Evolutionary conservation across 1,140 invertebrate genomes (phyloP).

Genomic region (Drosophila leontia): DNA sequence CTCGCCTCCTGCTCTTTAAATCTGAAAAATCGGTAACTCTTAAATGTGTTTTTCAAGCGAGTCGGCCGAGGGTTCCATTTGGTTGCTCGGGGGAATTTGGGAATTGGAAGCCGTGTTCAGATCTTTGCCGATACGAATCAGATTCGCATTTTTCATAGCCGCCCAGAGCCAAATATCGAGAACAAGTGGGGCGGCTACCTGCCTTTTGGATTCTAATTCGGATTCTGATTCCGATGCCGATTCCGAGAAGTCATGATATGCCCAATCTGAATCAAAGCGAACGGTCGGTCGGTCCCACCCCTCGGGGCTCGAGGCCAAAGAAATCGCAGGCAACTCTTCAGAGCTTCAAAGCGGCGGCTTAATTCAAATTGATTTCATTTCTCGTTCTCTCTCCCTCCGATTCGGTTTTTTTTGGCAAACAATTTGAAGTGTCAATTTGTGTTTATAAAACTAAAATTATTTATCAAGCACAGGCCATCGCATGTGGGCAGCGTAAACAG

Average conservation of each 20-base stretch:
- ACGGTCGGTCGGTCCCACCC: conserved; percentile 19
- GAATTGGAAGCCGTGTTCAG: conserved; percentile 46
- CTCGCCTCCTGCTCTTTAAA: conserved; percentile 33
- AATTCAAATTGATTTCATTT: conserved; percentile 76
- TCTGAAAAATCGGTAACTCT: conserved; percentile 49
- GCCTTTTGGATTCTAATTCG: conserved; percentile 46
- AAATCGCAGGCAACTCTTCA: conserved; percentile 48
- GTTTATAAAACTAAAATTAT: conserved; percentile 81
- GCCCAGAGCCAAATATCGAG: conserved; percentile 17
- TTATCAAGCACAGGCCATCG: conserved; percentile 72
- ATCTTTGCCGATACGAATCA: conserved; percentile 78
- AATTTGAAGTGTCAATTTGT: conserved; percentile 82
- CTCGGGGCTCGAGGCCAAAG: conserved; percentile 34
- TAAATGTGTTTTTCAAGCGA: conserved; percentile 12
- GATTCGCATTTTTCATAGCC: conserved; percentile 54
- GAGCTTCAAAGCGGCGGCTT: conserved; percentile 51
- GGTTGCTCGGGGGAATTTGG: conserved; percentile 44
- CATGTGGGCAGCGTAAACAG: conserved; percentile 75
- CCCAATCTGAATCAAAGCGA: conserved; percentile 42
- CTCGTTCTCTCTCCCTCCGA: conserved; percentile 14
- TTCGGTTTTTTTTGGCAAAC: conserved; percentile 64
- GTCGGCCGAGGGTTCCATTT: conserved; percentile 21
- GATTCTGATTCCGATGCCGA: conserved; percentile 20
- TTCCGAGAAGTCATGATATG: conserved; percentile 73
- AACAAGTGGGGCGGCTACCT: conserved; percentile 69